A percentile compares a stretch with the other conserved stretches of the same genome.
phyloP scores from a whole-genome alignment of 2,113 vertebrate species.

The Scytalopus superciliaris region DNA sequence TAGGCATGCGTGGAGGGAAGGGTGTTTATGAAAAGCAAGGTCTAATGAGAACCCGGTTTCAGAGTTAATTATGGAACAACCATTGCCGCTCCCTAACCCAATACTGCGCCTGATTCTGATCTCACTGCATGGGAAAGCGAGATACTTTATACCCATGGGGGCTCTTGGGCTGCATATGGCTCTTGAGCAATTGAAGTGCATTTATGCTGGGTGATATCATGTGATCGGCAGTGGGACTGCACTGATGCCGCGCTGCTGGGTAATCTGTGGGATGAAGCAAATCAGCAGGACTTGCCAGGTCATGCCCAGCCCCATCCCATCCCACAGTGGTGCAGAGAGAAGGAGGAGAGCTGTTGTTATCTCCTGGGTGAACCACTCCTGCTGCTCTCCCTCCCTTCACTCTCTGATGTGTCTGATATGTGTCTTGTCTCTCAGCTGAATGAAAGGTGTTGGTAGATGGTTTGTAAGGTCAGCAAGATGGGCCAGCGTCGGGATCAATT shows the following conservation, averaged over 20 bases:
- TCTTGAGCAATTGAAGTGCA: constrained; percentile 61
- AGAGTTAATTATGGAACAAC: constrained; percentile 64
- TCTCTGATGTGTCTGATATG: constrained; percentile 61
- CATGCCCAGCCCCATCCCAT: constrained; percentile 59
- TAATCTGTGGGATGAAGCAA: constrained; percentile 70
- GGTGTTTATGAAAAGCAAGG: constrained; percentile 61
- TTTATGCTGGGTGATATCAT: constrained; percentile 58
- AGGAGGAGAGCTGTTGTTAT: constrained; percentile 56
- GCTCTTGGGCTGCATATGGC: constrained; percentile 42
- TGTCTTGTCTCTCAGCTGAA: constrained; percentile 35
- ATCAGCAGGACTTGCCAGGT: constrained; percentile 64
- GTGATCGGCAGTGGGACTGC: constrained; percentile 46
- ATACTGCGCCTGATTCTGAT: constrained; percentile 24
- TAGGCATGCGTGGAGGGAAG: constrained; percentile 45
- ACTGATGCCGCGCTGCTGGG: constrained; percentile 32
- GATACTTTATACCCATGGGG: constrained; percentile 65
- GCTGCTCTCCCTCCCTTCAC: constrained; percentile 54
- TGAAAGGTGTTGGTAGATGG: constrained; percentile 51
- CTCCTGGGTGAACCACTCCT: constrained; percentile 31
- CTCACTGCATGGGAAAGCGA: constrained; percentile 35
- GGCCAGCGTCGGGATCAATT: constrained; percentile 35
- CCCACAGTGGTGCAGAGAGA: constrained; percentile 44
- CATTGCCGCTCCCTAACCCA: constrained; percentile 58
- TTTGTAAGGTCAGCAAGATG: constrained; percentile 68
- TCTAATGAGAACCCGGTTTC: constrained; percentile 58